These are phyloP conservation scores for Promerops cafer DNA, from an alignment of 2,113 vertebrate genomes.

Conservation along the genomic window DNA sequence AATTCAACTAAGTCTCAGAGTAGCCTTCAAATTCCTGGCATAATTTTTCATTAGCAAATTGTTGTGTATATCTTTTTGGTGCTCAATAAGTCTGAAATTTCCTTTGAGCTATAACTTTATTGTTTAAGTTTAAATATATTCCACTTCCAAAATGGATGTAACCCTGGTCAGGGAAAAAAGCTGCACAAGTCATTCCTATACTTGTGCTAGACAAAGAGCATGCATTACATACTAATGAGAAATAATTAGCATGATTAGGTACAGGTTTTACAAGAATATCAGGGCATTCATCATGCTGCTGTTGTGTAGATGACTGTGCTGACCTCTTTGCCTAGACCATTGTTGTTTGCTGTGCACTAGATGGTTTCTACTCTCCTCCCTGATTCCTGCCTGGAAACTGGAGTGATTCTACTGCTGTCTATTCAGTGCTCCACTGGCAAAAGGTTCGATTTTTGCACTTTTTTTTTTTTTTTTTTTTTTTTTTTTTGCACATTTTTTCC, in stretches of 20 bases:
- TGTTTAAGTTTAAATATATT: not conserved
- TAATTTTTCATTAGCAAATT: not conserved
- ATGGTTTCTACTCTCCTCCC: not conserved
- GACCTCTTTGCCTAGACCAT: not conserved
- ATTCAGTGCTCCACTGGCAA: not conserved
- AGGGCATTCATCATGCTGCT: not conserved
- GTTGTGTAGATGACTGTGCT: not conserved
- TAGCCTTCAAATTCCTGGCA: rapidly evolving
- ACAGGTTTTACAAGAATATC: not conserved
- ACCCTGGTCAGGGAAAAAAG: not conserved
- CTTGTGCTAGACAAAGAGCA: not conserved
- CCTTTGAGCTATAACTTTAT: not conserved
- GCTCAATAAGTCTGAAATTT: not conserved
- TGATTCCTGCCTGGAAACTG: not conserved
- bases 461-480: not conserved
- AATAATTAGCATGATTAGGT: not conserved
- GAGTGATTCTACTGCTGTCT: not conserved
- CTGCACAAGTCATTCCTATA: not conserved
- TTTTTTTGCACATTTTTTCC: not conserved
- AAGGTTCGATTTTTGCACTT: not conserved
- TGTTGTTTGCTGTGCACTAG: not conserved
- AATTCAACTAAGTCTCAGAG: not conserved
- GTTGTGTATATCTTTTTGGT: not conserved
- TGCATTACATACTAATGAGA: not conserved
- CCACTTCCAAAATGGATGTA: not conserved